Evolutionary conservation across 2,888 invertebrate genomes (phyloP).

Genomic region (Zele albiditarsus): DNA sequence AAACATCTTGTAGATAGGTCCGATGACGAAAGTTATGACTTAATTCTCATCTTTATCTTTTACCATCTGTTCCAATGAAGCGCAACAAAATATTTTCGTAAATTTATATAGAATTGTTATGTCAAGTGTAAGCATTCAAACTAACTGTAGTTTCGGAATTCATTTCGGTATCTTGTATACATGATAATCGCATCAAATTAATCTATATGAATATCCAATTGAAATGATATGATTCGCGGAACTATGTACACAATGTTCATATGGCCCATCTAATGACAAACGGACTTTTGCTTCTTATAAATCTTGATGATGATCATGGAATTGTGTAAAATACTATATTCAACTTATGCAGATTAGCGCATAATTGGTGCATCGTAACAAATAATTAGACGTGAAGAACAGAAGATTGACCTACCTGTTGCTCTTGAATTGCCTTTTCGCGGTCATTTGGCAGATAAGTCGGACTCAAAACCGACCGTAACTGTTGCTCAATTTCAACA

Average conservation of each 20-base stretch:
- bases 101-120: background rate
- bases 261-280: background rate
- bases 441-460: slow-evolving; percentile 88
- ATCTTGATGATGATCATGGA: slow-evolving; percentile 67
- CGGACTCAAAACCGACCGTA: slow-evolving; percentile 87
- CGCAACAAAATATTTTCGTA: slow-evolving; percentile 48
- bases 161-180: background rate
- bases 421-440: slow-evolving; percentile 86
- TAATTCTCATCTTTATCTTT: slow-evolving; percentile 45
- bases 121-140: background rate
- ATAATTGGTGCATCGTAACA: slow-evolving; percentile 60
- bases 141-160: background rate
- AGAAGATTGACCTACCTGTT: slow-evolving; percentile 83
- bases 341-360: slow-evolving; percentile 60
- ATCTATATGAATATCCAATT: background rate
- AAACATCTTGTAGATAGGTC: slow-evolving; percentile 74
- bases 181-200: background rate
- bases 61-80: slow-evolving; percentile 21
- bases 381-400: slow-evolving; percentile 41
- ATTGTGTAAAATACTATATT: slow-evolving; percentile 67
- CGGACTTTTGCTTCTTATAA: slow-evolving; percentile 45
- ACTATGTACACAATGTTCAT: background rate
- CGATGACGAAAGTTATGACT: slow-evolving; percentile 37
- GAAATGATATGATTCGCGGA: background rate
- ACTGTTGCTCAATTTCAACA: slow-evolving; percentile 89